Evolutionary conservation across 2,113 vertebrate genomes (phyloP).

Genomic region (Spilogale gracilis): DNA sequence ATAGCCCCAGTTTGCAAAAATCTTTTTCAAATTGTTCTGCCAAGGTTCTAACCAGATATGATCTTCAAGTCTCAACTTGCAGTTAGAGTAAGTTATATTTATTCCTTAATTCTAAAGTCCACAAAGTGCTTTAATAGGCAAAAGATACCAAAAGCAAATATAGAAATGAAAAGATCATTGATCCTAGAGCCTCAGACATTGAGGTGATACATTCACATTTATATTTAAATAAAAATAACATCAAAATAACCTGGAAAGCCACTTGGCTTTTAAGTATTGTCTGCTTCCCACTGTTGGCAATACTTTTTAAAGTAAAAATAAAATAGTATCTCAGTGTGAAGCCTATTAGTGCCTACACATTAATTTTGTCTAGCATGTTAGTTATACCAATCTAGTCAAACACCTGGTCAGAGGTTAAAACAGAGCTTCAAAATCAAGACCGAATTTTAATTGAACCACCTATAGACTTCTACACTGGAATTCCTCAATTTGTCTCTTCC

Average conservation of each 20-base stretch:
- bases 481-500: slow-evolving; percentile 10
- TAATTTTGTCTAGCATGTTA: neutral
- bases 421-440: slow-evolving; percentile 41
- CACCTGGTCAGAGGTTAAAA: slow-evolving; percentile 27
- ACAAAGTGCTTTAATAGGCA: slow-evolving; percentile 6
- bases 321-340: slow-evolving; percentile 32
- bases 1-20: slow-evolving; percentile 31
- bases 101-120: slow-evolving; percentile 55
- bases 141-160: slow-evolving; percentile 28
- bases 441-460: neutral
- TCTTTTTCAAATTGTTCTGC: slow-evolving; percentile 20
- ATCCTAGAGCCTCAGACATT: neutral
- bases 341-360: neutral
- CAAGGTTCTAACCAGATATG: slow-evolving; percentile 51
- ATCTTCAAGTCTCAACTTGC: neutral
- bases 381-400: slow-evolving; percentile 11
- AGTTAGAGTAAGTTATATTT: neutral
- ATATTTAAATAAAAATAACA: slow-evolving; percentile 38
- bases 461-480: neutral
- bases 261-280: neutral
- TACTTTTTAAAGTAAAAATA: slow-evolving; percentile 31
- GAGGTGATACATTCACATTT: neutral
- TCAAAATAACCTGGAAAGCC: neutral
- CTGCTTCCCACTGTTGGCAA: neutral
- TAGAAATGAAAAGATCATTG: slow-evolving; percentile 1